These are phyloP conservation scores for Catamblyrhynchus diadema DNA, from an alignment of 2,797 vertebrate species.

Conservation along the genomic window DNA sequence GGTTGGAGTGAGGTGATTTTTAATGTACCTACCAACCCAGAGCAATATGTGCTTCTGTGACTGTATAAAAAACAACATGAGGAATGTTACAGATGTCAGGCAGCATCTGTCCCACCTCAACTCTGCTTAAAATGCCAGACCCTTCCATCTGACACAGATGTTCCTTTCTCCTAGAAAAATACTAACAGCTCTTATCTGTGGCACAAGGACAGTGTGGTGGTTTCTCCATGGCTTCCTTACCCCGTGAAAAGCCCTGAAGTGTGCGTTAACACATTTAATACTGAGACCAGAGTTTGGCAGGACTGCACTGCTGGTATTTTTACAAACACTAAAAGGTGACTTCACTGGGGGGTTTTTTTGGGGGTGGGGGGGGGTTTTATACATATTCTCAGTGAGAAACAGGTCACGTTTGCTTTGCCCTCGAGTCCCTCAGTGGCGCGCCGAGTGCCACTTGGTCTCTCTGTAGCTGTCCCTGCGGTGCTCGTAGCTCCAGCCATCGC, in stretches of 20 bases:
- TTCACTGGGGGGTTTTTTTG: not conserved
- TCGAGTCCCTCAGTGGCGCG: conserved; percentile 44
- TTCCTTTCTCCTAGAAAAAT: not conserved
- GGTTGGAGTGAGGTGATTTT: not conserved
- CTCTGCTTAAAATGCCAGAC: not conserved
- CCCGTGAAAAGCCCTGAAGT: conserved; percentile 17
- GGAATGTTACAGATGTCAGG: too few species aligned
- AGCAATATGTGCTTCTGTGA: not conserved
- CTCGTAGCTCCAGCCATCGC: conserved; percentile 75
- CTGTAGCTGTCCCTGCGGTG: conserved; percentile 72
- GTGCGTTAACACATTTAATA: not conserved
- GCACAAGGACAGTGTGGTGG: not conserved
- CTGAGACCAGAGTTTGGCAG: not conserved
- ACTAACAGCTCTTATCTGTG: not conserved
- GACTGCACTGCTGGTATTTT: not conserved
- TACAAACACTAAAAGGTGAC: conserved; percentile 25
- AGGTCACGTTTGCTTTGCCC: not conserved
- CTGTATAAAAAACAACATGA: not conserved
- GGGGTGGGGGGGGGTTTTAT: not conserved
- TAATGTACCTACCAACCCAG: not conserved
- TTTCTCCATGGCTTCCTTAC: not conserved
- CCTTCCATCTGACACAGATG: not conserved
- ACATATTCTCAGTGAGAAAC: not conserved
- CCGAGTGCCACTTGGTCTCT: conserved; percentile 79
- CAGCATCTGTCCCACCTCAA: not conserved